A percentile compares a stretch with the other conserved stretches of the same genome.
Evolutionary conservation across 2,797 vertebrate species (phyloP).

Genomic region (Paratrypauchen microcephalus): DNA sequence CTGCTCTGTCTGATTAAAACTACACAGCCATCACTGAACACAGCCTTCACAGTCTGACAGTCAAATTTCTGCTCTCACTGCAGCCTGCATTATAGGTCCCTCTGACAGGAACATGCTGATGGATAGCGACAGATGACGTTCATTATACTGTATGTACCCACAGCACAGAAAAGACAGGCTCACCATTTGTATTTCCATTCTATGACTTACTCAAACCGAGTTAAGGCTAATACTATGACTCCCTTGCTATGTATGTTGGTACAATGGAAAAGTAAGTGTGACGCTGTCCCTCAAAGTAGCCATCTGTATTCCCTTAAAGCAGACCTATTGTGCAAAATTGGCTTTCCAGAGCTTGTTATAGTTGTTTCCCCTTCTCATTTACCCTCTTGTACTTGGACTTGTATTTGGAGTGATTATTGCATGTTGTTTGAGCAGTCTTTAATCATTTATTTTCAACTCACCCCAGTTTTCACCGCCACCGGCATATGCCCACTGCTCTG

Average conservation of each 20-base stretch:
- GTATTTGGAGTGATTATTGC: too few species aligned
- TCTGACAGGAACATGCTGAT: conserved; percentile 9
- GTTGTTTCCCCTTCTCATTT: too few species aligned
- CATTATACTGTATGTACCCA: neutral
- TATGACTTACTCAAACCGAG: neutral
- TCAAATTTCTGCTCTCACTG: neutral
- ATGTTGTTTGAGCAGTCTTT: too few species aligned
- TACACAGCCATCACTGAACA: conserved; percentile 1
- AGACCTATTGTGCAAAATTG: too few species aligned
- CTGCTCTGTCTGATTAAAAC: conserved; percentile 6
- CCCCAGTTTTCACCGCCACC: too few species aligned
- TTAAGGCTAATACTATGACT: neutral
- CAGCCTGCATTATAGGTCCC: neutral
- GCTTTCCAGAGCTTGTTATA: too few species aligned
- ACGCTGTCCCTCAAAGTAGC: too few species aligned
- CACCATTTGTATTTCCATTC: neutral
- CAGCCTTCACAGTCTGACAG: neutral
- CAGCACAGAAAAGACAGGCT: neutral
- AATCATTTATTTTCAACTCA: too few species aligned
- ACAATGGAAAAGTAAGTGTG: neutral
- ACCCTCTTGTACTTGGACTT: too few species aligned
- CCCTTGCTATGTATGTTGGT: neutral
- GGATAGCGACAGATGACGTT: neutral
- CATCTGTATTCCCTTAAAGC: too few species aligned
- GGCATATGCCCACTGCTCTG: too few species aligned